These are phyloP conservation scores for Tiliacea aurago DNA, from an alignment of 2,888 invertebrate genomes.

Conservation along the genomic window DNA sequence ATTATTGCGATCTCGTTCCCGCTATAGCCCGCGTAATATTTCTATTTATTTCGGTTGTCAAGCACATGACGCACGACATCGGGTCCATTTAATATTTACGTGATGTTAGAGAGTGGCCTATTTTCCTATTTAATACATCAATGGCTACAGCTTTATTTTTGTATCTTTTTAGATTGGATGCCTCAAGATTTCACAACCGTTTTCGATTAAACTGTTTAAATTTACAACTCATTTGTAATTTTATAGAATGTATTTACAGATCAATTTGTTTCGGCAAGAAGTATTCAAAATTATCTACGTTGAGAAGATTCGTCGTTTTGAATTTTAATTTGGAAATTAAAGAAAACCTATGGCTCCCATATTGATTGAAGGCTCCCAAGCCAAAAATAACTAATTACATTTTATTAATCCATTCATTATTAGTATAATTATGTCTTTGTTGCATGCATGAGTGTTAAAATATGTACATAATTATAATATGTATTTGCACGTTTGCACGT, in stretches of 20 bases:
- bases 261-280: background rate
- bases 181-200: background rate
- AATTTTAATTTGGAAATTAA: background rate
- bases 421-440: background rate
- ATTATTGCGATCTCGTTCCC: too few species aligned
- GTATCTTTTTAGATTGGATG: constrained; percentile 19
- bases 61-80: too few species aligned
- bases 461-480: constrained; percentile 25
- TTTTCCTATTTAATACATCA: too few species aligned
- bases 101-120: too few species aligned
- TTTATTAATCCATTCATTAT: background rate
- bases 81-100: too few species aligned
- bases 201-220: background rate
- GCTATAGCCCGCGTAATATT: too few species aligned
- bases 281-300: too few species aligned
- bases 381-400: background rate
- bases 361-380: constrained; percentile 20
- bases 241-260: background rate
- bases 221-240: background rate
- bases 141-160: constrained; percentile 7
- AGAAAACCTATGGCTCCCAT: background rate
- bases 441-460: constrained; percentile 26
- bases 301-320: background rate
- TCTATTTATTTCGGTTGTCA: too few species aligned
- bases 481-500: constrained; percentile 49